Evolutionary conservation across 2,888 invertebrate species (phyloP).

Genomic region (Parnassius apollo): DNA sequence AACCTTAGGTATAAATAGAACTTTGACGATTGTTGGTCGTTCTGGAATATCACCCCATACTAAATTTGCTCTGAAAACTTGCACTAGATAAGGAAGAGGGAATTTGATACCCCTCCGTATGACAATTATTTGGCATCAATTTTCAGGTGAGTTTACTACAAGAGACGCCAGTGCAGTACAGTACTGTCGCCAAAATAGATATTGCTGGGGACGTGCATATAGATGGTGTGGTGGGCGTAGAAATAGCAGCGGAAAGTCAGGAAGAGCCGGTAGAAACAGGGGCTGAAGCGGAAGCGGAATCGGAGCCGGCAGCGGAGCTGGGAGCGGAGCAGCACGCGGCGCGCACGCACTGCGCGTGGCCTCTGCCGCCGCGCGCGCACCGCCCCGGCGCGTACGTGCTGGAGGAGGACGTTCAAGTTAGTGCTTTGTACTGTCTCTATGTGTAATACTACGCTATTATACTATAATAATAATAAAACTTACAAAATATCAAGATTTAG

Average conservation of each 20-base stretch:
- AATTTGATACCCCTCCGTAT: too few species aligned
- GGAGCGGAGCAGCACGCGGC: constrained; percentile 50
- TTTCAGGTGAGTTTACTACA: constrained; percentile 32
- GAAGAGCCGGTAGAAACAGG: constrained; percentile 23
- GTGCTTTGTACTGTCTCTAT: neutral
- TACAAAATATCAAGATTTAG: too few species aligned
- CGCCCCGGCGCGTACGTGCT: constrained; percentile 39
- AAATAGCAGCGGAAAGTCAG: constrained; percentile 12
- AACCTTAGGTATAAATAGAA: too few species aligned
- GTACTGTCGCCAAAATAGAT: constrained; percentile 7
- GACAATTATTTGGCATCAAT: too few species aligned
- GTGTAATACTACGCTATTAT: too few species aligned
- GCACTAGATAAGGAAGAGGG: too few species aligned
- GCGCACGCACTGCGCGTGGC: constrained; percentile 76
- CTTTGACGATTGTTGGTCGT: too few species aligned
- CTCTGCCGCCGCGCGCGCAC: constrained; percentile 43
- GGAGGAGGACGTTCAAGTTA: constrained; percentile 54
- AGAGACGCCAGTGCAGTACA: constrained; percentile 12
- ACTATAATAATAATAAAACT: too few species aligned
- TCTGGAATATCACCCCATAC: too few species aligned
- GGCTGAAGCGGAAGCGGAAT: constrained; percentile 22
- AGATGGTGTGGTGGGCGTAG: constrained; percentile 9
- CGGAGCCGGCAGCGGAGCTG: constrained; percentile 24
- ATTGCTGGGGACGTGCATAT: constrained; percentile 1
- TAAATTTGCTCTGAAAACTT: too few species aligned